phyloP scores from a whole-genome alignment of 2,888 invertebrate species.

The Tetrapedia diversipes region DNA sequence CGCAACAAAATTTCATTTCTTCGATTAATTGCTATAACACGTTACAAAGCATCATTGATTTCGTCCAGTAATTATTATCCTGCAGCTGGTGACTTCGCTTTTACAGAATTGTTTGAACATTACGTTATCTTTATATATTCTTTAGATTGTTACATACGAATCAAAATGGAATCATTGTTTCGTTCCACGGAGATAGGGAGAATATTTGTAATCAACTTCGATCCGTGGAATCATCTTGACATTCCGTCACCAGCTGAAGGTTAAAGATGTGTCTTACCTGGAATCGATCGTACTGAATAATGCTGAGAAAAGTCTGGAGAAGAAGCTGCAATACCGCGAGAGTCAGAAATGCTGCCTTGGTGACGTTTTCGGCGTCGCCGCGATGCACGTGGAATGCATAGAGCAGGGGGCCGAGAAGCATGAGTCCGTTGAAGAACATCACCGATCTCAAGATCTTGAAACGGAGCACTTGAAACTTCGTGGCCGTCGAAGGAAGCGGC shows the following conservation, averaged over 20 bases:
- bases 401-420: conserved; percentile 37
- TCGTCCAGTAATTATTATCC: no score
- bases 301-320: conserved; percentile 23
- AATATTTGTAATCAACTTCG: no score
- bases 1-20: conserved; percentile 60
- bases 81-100: no score
- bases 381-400: conserved; percentile 34
- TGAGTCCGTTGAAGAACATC: conserved; percentile 12
- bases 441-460: conserved; percentile 43
- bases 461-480: conserved; percentile 28
- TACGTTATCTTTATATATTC: no score
- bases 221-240: no score
- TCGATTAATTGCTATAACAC: conserved; percentile 45
- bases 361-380: conserved; percentile 27
- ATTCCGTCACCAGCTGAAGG: no score
- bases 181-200: no score
- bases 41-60: background rate
- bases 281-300: conserved; percentile 32
- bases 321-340: conserved; percentile 26
- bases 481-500: conserved; percentile 47
- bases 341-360: conserved; percentile 24
- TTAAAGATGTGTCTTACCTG: conserved; percentile 45
- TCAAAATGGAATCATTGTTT: no score
- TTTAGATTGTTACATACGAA: no score
- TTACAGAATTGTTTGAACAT: no score